Percentiles rank a stretch among this genome's conserved stretches.
Evolutionary conservation across 2,888 invertebrate genomes (phyloP).

Genomic region (Melipona beecheii): DNA sequence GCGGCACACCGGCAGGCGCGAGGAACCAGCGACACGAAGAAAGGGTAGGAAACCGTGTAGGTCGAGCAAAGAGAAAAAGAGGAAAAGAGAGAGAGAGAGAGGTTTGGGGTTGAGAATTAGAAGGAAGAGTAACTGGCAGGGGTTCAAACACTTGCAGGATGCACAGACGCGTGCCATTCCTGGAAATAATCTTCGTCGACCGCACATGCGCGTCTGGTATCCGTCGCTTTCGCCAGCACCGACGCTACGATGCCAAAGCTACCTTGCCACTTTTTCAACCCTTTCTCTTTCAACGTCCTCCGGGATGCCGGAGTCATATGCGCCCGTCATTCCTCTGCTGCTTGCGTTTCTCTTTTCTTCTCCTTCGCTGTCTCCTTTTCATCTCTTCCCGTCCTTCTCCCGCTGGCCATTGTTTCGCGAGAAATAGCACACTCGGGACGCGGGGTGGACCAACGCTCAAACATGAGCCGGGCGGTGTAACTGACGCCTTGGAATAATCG

Average conservation of each 20-base stretch:
- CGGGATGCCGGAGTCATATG: slow-evolving; percentile 20
- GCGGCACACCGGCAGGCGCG: slow-evolving; percentile 7
- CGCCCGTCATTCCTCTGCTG: slow-evolving; percentile 31
- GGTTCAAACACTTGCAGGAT: slow-evolving; percentile 61
- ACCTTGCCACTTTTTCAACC: slow-evolving; percentile 19
- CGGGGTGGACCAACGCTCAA: not conserved
- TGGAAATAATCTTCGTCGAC: slow-evolving; percentile 71
- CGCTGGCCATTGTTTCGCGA: slow-evolving; percentile 42
- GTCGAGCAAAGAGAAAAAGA: not conserved
- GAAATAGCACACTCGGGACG: slow-evolving; percentile 19
- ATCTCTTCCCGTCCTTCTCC: slow-evolving; percentile 25
- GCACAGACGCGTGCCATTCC: slow-evolving; percentile 52
- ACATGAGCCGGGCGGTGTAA: slow-evolving; percentile 17
- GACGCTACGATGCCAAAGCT: slow-evolving; percentile 45
- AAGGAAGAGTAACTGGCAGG: slow-evolving; percentile 32
- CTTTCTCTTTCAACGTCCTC: slow-evolving; percentile 6
- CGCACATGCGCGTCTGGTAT: slow-evolving; percentile 60
- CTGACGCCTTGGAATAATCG: slow-evolving; percentile 50
- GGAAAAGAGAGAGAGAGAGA: not conserved
- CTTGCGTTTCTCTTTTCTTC: slow-evolving; percentile 28
- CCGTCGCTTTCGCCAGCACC: slow-evolving; percentile 62
- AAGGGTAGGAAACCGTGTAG: not conserved
- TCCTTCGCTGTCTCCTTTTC: slow-evolving; percentile 18
- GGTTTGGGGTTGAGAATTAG: slow-evolving; percentile 23
- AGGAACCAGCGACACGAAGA: not conserved